These are phyloP conservation scores for Acridotheres tristis DNA, from an alignment of 2,797 vertebrate species.

Conservation along the genomic window DNA sequence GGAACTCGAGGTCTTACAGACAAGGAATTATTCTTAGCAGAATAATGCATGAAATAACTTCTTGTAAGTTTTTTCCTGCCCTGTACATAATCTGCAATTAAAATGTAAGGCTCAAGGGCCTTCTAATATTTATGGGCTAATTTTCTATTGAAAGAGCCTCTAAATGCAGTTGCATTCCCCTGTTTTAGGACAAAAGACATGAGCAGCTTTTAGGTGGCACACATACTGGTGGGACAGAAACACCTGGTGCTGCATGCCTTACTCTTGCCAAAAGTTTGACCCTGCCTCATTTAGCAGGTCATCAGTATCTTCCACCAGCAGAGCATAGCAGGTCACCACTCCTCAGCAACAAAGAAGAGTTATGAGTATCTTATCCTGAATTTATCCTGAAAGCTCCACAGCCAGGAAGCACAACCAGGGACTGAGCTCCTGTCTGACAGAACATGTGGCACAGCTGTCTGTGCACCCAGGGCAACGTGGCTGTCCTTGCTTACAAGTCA, in stretches of 20 bases:
- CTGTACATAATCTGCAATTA: neutral
- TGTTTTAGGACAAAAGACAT: neutral
- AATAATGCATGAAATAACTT: neutral
- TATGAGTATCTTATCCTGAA: neutral
- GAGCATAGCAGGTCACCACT: neutral
- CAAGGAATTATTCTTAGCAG: neutral
- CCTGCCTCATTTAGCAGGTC: neutral
- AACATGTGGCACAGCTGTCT: rapidly evolving
- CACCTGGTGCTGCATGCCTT: neutral
- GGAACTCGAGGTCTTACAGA: neutral
- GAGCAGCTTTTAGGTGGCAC: neutral
- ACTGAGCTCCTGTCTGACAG: neutral
- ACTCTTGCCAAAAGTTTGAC: neutral
- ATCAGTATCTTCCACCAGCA: neutral
- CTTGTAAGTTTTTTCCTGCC: neutral
- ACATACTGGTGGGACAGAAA: neutral
- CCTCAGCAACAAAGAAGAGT: neutral
- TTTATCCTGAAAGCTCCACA: neutral
- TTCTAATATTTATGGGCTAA: neutral
- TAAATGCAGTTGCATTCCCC: neutral
- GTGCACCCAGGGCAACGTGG: neutral
- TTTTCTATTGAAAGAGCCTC: neutral
- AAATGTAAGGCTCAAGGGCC: neutral
- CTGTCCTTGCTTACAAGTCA: rapidly evolving
- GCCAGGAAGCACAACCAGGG: neutral